Base-by-base conservation (phyloP, 2,888 invertebrate genomes). In the Helleia helle region DNA sequence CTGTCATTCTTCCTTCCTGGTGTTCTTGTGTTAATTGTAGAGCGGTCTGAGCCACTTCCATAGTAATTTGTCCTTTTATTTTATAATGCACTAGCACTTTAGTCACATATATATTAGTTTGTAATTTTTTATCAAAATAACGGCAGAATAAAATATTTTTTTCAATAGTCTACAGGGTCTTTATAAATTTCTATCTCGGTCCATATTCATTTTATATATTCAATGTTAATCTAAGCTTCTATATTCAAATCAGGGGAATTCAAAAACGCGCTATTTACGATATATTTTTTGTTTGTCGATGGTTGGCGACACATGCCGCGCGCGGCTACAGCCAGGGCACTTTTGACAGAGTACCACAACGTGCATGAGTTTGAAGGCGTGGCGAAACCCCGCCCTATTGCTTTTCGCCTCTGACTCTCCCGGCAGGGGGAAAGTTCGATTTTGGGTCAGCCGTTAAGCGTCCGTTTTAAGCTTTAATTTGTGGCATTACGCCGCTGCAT, bases 401-500 rank as follows among this genome's bases (percentile, higher is more conserved):
- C 81, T 79, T 75, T 76, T 73, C 72, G 70, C 63, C 47, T 72
- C 71, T 72, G 72, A 71, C 62, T 52, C 40, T 31, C 5, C 52
- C 46, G 36, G 51, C 58, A 52, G 68, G 68, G 75, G 67, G 73
- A 60, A 55, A 60, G 58, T 71, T 79, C 77, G 79, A 79, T 81
- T 79, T 75, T 83, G 83, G 81, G 83, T 83, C 81, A 83, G 81
- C 79, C 80, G 83, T 80, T 83, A 83, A 83, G 73, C 80, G 75
- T 65, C 74, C 81, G 76, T 71, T 83, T 83, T 83, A 83, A 83
- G 83, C 83, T 83, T 83, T 83, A 83, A 83, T 83, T 83, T 83
- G 83, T 83, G 83, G 83, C 71, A 79, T 81, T 79, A 80, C 66
- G 62, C 56, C 57, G 72, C 65, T 65, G 65, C 72, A 66, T 68